A percentile compares a stretch with the other conserved stretches of the same genome.
Conservation (phyloP, 2,888 invertebrate genomes). For the Neuroscelio doddi region DNA sequence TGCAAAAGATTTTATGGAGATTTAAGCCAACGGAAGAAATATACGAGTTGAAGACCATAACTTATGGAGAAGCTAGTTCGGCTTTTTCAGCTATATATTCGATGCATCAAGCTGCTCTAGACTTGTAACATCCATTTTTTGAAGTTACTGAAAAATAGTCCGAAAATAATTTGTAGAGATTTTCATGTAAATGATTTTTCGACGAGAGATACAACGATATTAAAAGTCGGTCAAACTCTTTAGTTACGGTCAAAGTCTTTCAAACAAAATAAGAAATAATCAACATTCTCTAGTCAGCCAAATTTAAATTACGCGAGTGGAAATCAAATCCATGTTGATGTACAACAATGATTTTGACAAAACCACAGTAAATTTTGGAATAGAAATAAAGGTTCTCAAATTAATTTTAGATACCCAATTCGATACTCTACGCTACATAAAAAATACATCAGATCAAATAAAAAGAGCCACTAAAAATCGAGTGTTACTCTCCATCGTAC, state of each 20-base stretch:
- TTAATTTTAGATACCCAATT: constrained; percentile 10
- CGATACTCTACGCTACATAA: too few species aligned
- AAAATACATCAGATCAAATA: not conserved
- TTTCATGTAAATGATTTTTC: constrained; percentile 38
- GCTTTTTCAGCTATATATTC: constrained; percentile 49
- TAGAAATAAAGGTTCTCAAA: constrained; percentile 6
- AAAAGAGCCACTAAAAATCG: not conserved
- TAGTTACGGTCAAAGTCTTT: too few species aligned
- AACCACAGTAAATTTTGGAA: constrained; percentile 1
- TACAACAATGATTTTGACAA: not conserved
- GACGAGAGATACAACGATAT: constrained; percentile 23
- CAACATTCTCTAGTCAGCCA: constrained; percentile 9
- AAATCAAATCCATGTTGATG: constrained; percentile 3
- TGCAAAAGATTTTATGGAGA: constrained; percentile 57
- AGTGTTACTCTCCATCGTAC: not conserved
- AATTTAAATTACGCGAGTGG: constrained; percentile 32
- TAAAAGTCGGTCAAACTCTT: not conserved
- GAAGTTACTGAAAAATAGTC: constrained; percentile 29
- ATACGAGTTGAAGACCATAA: constrained; percentile 48
- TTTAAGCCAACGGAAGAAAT: constrained; percentile 7
- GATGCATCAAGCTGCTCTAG: constrained; percentile 47
- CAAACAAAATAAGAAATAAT: constrained; percentile 18
- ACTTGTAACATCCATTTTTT: constrained; percentile 32
- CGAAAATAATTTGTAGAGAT: constrained; percentile 14
- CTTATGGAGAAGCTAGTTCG: constrained; percentile 50